Conservation (phyloP, 2,113 vertebrate species). For the Mus pahari region DNA sequence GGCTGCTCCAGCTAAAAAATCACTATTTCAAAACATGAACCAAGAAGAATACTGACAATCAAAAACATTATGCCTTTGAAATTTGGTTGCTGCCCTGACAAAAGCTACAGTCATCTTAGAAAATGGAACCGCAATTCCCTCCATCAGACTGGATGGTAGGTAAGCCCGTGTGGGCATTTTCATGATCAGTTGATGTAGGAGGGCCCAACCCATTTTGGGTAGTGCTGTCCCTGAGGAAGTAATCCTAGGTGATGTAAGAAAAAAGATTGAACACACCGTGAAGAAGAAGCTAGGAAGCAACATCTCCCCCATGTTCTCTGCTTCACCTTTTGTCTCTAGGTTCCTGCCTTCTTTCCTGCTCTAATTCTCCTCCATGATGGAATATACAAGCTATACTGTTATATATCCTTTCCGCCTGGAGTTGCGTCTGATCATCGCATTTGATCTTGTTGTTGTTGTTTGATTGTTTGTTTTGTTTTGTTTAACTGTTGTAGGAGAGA, state of each 20-base stretch:
- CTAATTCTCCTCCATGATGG: neutral
- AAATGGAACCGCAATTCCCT: neutral
- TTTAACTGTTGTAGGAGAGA: neutral
- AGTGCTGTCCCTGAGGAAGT: neutral
- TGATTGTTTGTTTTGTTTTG: neutral
- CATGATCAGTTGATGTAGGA: neutral
- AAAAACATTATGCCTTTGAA: neutral
- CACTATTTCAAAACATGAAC: neutral
- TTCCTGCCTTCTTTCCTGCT: neutral
- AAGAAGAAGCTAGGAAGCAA: neutral
- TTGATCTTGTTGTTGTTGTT: neutral
- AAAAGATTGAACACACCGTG: neutral
- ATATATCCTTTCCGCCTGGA: neutral
- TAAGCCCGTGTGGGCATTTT: neutral
- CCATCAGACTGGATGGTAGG: neutral
- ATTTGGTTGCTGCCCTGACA: neutral
- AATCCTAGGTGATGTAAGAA: neutral
- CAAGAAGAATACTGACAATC: neutral
- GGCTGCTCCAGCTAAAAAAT: neutral
- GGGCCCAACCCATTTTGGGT: neutral
- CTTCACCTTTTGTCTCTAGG: neutral
- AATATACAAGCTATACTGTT: neutral
- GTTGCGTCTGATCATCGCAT: neutral
- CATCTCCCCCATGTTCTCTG: neutral
- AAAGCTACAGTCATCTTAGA: neutral